phyloP scores from a whole-genome alignment of 2,797 vertebrate genomes.

The Crocodylus rhombifer region DNA sequence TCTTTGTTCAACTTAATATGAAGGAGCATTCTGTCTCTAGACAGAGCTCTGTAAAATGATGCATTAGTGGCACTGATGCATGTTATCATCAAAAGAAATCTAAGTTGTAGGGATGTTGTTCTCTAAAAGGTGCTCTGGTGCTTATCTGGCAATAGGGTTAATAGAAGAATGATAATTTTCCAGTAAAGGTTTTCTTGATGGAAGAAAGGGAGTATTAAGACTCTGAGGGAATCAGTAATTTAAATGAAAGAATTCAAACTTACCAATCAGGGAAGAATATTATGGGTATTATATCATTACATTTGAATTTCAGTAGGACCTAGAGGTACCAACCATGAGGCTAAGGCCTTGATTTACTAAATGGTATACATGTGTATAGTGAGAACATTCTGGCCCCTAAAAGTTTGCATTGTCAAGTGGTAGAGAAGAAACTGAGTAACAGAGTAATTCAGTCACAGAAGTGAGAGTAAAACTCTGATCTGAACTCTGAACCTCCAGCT shows the following conservation, averaged over 20 bases:
- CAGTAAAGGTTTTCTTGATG: neutral
- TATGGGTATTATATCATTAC: neutral
- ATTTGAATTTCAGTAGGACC: neutral
- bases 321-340: neutral
- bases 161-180: neutral
- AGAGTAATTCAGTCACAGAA: neutral
- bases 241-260: neutral
- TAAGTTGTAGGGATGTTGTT: neutral
- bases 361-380: accelerated
- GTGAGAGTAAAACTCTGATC: neutral
- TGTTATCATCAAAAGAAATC: neutral
- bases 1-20: neutral
- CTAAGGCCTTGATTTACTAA: neutral
- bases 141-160: neutral
- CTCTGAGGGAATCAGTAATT: neutral
- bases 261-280: neutral
- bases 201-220: neutral
- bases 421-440: neutral
- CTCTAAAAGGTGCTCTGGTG: neutral
- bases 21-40: neutral
- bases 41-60: neutral
- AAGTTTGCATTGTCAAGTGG: neutral
- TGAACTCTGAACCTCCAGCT: neutral
- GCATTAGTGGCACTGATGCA: neutral
- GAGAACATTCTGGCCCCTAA: neutral